These are phyloP conservation scores for Dendrolimus houi DNA, from an alignment of 2,888 invertebrate species.

Conservation along the genomic window DNA sequence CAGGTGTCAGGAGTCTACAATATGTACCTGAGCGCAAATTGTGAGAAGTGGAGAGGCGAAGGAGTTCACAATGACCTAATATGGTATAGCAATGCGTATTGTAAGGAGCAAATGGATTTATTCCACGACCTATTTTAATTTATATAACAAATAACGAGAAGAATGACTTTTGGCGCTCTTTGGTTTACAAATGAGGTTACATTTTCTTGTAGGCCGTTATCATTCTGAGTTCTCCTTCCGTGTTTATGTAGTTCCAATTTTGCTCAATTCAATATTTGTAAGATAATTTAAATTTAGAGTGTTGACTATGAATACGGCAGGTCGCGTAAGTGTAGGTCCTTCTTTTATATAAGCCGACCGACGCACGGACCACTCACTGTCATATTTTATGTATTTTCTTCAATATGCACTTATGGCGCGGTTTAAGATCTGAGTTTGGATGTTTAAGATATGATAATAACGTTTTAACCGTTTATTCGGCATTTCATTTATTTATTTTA, in stretches of 20 bases:
- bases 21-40: too few species aligned
- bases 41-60: too few species aligned
- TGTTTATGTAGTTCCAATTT: not conserved
- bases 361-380: constrained; percentile 45
- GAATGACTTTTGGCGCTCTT: too few species aligned
- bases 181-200: too few species aligned
- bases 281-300: constrained; percentile 6
- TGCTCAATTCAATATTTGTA: not conserved
- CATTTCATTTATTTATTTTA: too few species aligned
- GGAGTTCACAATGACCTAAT: too few species aligned
- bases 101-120: too few species aligned
- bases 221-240: not conserved
- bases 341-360: constrained; percentile 47
- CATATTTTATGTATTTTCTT: constrained; percentile 64
- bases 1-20: too few species aligned
- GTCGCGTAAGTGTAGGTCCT: constrained; percentile 66
- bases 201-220: constrained; percentile 1
- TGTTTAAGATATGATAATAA: not conserved
- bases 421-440: constrained; percentile 11
- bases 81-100: too few species aligned
- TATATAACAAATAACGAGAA: too few species aligned
- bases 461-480: too few species aligned
- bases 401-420: constrained; percentile 39
- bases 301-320: constrained; percentile 44
- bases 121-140: too few species aligned